Evolutionary conservation across 2,888 invertebrate genomes (phyloP), one percentile per base, ranked within the genome.

Genomic region (Thereva unica): DNA sequence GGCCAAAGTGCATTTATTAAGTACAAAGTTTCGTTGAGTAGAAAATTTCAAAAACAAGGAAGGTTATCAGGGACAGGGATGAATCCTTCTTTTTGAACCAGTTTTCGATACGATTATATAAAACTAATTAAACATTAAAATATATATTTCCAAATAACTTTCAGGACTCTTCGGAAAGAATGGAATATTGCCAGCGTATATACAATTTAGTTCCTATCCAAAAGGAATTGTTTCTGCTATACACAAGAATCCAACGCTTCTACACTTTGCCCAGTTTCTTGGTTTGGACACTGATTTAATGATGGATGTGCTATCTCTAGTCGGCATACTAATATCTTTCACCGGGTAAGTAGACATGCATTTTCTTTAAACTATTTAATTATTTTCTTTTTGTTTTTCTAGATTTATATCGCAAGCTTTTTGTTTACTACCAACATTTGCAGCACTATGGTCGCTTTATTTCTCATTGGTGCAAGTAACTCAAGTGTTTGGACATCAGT

Each of bases 391-490:
- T 44, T 49, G 44, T 49, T 23, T 56, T 50, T 78, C 34, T 75
- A 87, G 87, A 66, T 85, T 87, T 75, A 78, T 87, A 23, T 85
- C 85, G 0, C 85, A 86, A 73, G 84, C 81, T 73, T 85, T 83
- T 73, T 86, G 87, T 73, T 83, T 85, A 3, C 82, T 85, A 47
- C 83, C 87, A 35, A 79, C 85, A 49, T 91, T 88, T 78, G 82
- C 84, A 34, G 77, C 84, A 4, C 79, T 91, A 37, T 91, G 90
- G 89, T 82, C 85, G 10, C 77, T 88, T 2, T 92, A 91, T 78
- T 87, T 86, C 74, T 91, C 91, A 0, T 76, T 91, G n/a, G 89
- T 86, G 75, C 89, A 90, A 82, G 85, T 91, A 71, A 90, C 90
- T 10, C 89, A 89, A 78, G 85, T 86, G 41, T 71, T 71, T 71